Conservation (phyloP, 2,113 vertebrate species). For the Ictalurus punctatus region DNA sequence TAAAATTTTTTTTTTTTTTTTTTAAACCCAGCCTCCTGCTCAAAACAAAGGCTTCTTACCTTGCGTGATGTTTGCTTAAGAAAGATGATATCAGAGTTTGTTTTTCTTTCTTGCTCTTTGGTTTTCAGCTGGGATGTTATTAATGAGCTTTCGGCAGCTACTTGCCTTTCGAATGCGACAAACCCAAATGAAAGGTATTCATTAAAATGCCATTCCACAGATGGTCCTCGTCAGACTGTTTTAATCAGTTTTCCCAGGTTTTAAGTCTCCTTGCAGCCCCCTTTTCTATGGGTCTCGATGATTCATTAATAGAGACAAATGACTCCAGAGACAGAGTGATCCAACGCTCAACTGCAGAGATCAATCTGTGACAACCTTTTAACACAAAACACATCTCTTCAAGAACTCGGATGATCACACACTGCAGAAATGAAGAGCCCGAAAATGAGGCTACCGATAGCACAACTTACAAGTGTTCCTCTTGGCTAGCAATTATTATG, state of each 20-base stretch:
- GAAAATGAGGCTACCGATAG: neutral
- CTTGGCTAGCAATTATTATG: neutral
- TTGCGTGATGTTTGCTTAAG: slow-evolving; percentile 24
- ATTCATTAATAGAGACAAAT: slow-evolving; percentile 45
- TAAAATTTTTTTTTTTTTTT: too few relatives aligned
- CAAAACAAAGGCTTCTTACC: slow-evolving; percentile 1
- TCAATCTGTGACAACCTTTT: slow-evolving; percentile 1
- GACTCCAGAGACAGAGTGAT: slow-evolving; percentile 18
- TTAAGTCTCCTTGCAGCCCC: neutral
- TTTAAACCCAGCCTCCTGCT: neutral
- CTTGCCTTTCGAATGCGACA: slow-evolving; percentile 31
- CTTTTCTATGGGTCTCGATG: slow-evolving; percentile 11
- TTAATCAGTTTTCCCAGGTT: slow-evolving; percentile 49
- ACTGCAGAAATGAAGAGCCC: neutral
- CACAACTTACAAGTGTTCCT: neutral
- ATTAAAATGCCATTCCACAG: slow-evolving; percentile 54
- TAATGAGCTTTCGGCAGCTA: slow-evolving; percentile 44
- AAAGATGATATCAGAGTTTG: slow-evolving; percentile 33
- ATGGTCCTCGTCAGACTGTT: slow-evolving; percentile 55
- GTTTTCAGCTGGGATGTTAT: slow-evolving; percentile 25
- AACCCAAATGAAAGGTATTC: slow-evolving; percentile 43
- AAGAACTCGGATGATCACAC: neutral
- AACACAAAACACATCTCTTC: slow-evolving; percentile 11
- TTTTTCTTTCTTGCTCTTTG: slow-evolving; percentile 30
- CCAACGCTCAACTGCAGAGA: neutral